phyloP scores from a whole-genome alignment of 1,140 invertebrate species.

The Hyles vespertilio region DNA sequence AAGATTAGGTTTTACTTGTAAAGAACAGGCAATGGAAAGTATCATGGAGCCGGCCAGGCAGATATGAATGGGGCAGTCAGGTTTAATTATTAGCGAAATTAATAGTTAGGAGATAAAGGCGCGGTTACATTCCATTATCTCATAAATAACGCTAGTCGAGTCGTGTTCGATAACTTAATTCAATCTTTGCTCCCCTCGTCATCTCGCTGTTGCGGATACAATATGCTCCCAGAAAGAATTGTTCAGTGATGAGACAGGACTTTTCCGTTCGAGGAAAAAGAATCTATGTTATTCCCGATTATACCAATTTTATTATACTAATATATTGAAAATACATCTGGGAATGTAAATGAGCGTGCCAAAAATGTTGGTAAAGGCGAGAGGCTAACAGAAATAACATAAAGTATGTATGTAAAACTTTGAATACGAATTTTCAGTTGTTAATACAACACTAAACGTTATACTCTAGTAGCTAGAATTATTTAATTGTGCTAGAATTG shows the following conservation, averaged over 20 bases:
- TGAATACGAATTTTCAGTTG: too few relatives aligned
- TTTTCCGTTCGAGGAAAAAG: constrained; percentile 15
- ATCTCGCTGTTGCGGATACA: constrained; percentile 34
- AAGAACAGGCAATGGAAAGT: constrained; percentile 16
- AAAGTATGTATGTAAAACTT: too few relatives aligned
- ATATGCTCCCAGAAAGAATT: constrained; percentile 29
- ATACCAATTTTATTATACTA: neutral
- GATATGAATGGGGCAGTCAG: constrained; percentile 44
- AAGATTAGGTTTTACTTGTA: too few relatives aligned
- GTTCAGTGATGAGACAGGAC: constrained; percentile 27
- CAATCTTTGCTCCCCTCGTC: constrained; percentile 57
- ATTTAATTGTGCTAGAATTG: too few relatives aligned
- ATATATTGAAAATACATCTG: too few relatives aligned
- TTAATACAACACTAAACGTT: too few relatives aligned
- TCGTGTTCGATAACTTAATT: constrained; percentile 59
- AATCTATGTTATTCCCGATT: constrained; percentile 4
- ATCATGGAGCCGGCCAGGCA: constrained; percentile 22
- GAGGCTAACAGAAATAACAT: too few relatives aligned
- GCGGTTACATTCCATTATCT: constrained; percentile 41
- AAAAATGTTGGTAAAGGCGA: too few relatives aligned
- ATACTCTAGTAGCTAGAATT: too few relatives aligned
- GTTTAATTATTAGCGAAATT: constrained; percentile 58
- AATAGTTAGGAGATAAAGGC: constrained; percentile 56
- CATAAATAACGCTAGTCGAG: constrained; percentile 50
- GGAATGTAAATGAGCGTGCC: too few relatives aligned